Conservation (phyloP, 2,113 vertebrate species). For the Protomyctophum bolini region DNA sequence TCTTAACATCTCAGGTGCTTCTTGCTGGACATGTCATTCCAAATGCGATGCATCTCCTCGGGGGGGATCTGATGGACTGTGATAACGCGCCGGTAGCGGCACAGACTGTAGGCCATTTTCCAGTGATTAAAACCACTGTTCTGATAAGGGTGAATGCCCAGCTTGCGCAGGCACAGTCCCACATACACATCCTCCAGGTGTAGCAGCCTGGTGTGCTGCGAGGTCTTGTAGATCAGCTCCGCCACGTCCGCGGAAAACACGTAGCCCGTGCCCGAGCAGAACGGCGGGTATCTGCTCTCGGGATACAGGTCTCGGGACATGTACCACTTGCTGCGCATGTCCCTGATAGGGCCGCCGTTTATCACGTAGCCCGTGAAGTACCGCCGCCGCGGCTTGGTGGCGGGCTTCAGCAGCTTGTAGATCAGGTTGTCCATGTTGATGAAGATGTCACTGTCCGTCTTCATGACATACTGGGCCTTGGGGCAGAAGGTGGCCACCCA, state of each 20-base stretch:
- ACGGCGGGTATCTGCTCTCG: slow-evolving; percentile 95
- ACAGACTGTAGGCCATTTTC: slow-evolving; percentile 99
- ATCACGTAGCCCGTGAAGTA: slow-evolving; percentile 98
- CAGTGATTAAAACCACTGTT: slow-evolving; percentile 99
- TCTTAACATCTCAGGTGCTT: slow-evolving; percentile 96
- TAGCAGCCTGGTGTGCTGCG: slow-evolving; percentile 94
- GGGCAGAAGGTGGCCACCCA: slow-evolving; percentile 97
- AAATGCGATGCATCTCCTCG: slow-evolving; percentile 98
- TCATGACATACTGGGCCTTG: slow-evolving; percentile 97
- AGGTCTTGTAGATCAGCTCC: slow-evolving; percentile 96
- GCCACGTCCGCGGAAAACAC: slow-evolving; percentile 97
- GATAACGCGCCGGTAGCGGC: slow-evolving; percentile 93
- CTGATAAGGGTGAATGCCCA: slow-evolving; percentile 97
- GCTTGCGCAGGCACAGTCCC: slow-evolving; percentile 93
- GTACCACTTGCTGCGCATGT: slow-evolving; percentile 99
- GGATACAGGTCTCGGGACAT: slow-evolving; percentile 98
- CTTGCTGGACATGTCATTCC: slow-evolving; percentile 99
- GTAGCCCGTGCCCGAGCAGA: slow-evolving; percentile 98
- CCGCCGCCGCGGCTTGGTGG: slow-evolving; percentile 91
- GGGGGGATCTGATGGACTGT: slow-evolving; percentile 98
- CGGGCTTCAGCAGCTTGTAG: slow-evolving; percentile 95
- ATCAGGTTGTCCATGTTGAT: slow-evolving; percentile 99
- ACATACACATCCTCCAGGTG: slow-evolving; percentile 98
- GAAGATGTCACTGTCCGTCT: slow-evolving; percentile 99
- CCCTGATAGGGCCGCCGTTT: slow-evolving; percentile 94